Evolutionary conservation across 2,797 vertebrate species (phyloP).

Genomic region (Pseudochirops cupreus): DNA sequence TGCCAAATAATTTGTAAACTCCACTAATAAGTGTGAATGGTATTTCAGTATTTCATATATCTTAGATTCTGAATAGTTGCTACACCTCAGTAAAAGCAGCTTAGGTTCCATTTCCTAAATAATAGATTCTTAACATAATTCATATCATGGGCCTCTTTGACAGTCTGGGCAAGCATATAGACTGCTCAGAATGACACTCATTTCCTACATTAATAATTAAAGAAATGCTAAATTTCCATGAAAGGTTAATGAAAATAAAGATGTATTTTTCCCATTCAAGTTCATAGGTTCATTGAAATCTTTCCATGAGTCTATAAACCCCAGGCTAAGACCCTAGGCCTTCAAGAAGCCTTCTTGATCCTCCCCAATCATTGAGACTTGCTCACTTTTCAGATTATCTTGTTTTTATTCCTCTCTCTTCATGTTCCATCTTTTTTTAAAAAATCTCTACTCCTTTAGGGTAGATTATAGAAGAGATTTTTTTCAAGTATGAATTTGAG

Average conservation of each 20-base stretch:
- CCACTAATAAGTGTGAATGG: not conserved
- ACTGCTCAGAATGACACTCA: not conserved
- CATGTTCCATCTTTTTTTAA: not conserved
- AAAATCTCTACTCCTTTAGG: not conserved
- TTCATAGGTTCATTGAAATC: not conserved
- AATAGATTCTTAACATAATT: not conserved
- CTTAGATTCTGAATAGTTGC: not conserved
- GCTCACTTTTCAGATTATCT: not conserved
- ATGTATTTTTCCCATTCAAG: not conserved
- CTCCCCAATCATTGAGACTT: not conserved
- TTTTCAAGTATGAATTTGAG: not conserved
- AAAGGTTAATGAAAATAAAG: not conserved
- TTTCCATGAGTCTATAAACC: not conserved
- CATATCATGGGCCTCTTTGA: not conserved
- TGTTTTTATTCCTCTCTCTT: not conserved
- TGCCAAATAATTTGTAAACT: not conserved
- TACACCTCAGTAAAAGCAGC: not conserved
- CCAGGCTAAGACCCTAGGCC: not conserved
- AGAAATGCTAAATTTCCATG: not conserved
- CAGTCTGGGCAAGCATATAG: not conserved
- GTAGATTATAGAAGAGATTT: not conserved
- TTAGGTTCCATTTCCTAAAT: not conserved
- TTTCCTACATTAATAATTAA: not conserved
- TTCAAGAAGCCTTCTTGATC: not conserved
- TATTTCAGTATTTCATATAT: not conserved